Evolutionary conservation across 2,113 vertebrate genomes (phyloP).

Genomic region (Python bivittatus): DNA sequence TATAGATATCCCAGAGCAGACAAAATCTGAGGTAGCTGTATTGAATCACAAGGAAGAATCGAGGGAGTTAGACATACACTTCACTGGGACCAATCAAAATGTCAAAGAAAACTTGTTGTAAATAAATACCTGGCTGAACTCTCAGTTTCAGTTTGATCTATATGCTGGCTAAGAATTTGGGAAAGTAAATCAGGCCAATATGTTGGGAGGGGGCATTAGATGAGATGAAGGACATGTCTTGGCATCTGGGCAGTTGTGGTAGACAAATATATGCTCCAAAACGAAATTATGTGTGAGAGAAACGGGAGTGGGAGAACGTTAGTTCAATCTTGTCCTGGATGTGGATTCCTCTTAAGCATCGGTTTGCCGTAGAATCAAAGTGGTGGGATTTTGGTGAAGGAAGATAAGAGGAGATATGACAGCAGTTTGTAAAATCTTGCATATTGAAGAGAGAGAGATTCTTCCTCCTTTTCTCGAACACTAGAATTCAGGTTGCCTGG

Average conservation of each 20-base stretch:
- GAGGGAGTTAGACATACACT: not conserved
- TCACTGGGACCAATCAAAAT: not conserved
- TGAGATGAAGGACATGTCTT: not conserved
- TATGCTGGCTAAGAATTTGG: not conserved
- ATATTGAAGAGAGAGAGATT: not conserved
- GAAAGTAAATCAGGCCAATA: not conserved
- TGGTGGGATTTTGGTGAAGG: not conserved
- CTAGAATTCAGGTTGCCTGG: not conserved
- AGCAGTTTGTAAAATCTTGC: not conserved
- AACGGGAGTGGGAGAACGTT: not conserved
- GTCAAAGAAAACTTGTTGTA: not conserved
- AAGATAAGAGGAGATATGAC: not conserved
- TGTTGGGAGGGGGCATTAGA: not conserved
- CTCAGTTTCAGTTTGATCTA: not conserved
- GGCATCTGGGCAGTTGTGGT: not conserved
- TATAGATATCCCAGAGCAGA: not conserved
- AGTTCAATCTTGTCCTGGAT: not conserved
- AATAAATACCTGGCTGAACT: not conserved
- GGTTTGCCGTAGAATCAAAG: not conserved
- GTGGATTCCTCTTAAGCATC: not conserved
- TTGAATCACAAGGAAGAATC: not conserved
- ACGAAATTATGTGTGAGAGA: not conserved
- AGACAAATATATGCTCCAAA: not conserved
- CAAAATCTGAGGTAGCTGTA: not conserved
- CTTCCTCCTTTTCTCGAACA: not conserved